Evolutionary conservation across 2,113 vertebrate genomes (phyloP).

Genomic region (Rutilus rutilus): DNA sequence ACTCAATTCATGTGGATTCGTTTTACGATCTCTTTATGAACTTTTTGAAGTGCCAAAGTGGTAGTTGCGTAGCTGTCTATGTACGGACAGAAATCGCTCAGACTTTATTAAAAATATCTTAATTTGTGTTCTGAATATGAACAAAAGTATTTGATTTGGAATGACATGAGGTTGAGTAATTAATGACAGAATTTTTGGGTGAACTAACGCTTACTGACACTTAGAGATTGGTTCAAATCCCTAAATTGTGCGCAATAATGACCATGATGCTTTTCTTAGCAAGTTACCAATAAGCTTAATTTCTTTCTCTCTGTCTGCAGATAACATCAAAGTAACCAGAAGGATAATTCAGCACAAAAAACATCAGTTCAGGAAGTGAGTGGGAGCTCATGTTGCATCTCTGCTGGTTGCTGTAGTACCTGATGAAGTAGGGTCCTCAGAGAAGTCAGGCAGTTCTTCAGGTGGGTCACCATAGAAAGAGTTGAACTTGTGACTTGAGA

Average conservation of each 20-base stretch:
- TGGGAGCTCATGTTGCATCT: constrained; percentile 13
- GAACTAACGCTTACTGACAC: background rate
- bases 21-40: too few species aligned
- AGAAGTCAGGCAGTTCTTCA: constrained; percentile 95
- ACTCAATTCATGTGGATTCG: too few species aligned
- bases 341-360: background rate
- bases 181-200: too few species aligned
- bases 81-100: too few species aligned
- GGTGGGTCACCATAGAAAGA: constrained; percentile 97
- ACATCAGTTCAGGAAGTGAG: background rate
- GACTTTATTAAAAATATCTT: too few species aligned
- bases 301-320: background rate
- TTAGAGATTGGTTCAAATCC: too few species aligned
- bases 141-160: too few species aligned
- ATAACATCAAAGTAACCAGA: constrained; percentile 5
- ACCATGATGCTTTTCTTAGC: background rate
- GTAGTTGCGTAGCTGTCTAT: too few species aligned
- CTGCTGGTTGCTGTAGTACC: constrained; percentile 75
- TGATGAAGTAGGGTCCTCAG: constrained; percentile 96
- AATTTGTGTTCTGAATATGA: too few species aligned
- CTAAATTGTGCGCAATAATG: background rate
- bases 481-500: constrained; percentile 99
- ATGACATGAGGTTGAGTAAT: too few species aligned
- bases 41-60: too few species aligned
- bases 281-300: background rate